Percentiles rank a stretch among this genome's conserved stretches.
These are phyloP conservation scores for Myotis myotis DNA, from an alignment of 2,797 vertebrate species.

Conservation along the genomic window DNA sequence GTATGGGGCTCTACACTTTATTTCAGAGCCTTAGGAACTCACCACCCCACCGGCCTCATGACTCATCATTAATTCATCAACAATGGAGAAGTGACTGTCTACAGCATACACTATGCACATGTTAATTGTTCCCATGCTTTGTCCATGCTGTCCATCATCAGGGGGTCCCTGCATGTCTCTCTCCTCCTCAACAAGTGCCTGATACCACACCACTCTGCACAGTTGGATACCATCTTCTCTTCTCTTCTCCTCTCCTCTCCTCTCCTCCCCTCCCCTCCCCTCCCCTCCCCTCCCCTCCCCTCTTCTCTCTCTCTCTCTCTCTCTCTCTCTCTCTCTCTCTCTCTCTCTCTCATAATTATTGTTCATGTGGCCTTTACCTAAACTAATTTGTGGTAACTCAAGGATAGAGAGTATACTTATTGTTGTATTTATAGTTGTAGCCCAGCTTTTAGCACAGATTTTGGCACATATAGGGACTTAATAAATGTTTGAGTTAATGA, in stretches of 20 bases:
- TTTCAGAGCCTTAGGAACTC: not conserved
- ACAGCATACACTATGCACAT: accelerated
- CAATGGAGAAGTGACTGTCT: not conserved
- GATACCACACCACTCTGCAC: not conserved
- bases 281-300: no score
- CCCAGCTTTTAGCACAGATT: not conserved
- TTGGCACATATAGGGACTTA: not conserved
- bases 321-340: no score
- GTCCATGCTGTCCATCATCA: not conserved
- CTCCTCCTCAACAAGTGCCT: not conserved
- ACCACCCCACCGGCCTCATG: accelerated
- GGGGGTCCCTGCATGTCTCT: not conserved
- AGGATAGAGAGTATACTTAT: not conserved
- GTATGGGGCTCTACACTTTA: not conserved
- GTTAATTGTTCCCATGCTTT: not conserved
- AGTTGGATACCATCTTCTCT: not conserved
- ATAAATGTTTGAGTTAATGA: not conserved
- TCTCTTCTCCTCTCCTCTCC: no score
- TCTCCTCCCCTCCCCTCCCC: no score
- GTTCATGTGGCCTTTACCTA: not conserved
- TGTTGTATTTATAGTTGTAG: not conserved
- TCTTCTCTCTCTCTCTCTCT: no score
- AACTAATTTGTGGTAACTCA: not conserved
- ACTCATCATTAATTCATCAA: not conserved
- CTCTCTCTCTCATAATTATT: not conserved